Percentiles rank a stretch among this genome's conserved stretches.
Conservation (phyloP, 2,113 vertebrate species). For the Phyllostomus hastatus region DNA sequence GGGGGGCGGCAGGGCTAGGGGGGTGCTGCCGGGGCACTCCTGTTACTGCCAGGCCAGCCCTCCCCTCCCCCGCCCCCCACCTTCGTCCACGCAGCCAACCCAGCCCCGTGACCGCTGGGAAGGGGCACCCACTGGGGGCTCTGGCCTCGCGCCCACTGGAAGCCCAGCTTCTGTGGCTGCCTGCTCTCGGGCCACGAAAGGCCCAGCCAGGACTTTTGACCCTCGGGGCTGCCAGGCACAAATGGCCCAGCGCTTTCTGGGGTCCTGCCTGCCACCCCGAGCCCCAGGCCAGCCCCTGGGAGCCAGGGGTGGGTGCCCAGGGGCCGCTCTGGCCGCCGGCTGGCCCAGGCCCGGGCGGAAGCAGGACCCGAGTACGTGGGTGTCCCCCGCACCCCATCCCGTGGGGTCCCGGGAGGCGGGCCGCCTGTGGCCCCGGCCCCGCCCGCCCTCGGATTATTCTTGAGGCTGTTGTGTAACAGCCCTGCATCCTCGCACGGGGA, state of each 20-base stretch:
- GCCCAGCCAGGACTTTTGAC: neutral
- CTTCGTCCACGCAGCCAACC: neutral
- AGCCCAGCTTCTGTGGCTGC: neutral
- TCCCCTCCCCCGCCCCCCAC: no score
- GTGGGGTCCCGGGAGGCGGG: conserved; percentile 22
- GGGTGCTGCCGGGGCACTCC: no score
- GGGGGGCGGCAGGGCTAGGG: neutral
- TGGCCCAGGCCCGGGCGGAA: neutral
- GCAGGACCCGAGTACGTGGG: rapidly evolving
- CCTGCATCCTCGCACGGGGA: conserved; percentile 33
- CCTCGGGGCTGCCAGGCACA: neutral
- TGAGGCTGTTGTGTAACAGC: conserved; percentile 68
- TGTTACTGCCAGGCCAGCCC: neutral
- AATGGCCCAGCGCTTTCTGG: neutral
- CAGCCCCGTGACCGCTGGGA: neutral
- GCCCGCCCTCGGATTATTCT: conserved; percentile 50
- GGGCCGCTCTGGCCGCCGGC: neutral
- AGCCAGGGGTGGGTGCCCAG: neutral
- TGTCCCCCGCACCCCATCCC: neutral
- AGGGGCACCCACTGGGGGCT: neutral
- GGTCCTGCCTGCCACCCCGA: neutral
- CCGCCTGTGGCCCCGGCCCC: neutral
- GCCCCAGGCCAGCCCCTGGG: neutral
- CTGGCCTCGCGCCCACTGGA: rapidly evolving
- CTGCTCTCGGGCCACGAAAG: neutral